Evolutionary conservation across 1,140 invertebrate genomes (phyloP).

Genomic region (Formica selysi): DNA sequence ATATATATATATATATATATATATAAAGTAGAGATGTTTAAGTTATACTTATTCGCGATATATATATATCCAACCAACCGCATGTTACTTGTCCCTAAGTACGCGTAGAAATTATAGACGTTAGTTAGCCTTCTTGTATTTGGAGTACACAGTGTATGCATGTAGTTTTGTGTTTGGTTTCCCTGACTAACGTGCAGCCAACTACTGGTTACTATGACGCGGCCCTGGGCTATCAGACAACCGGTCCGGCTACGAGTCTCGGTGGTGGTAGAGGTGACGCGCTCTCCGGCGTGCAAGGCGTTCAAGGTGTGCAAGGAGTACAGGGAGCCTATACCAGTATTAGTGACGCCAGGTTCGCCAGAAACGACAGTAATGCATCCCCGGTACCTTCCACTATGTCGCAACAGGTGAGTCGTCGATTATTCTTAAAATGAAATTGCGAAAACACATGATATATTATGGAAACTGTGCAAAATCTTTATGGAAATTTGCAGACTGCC

Average conservation of each 20-base stretch:
- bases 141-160: constrained; percentile 86
- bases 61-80: constrained; percentile 50
- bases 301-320: constrained; percentile 84
- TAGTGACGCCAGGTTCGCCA: constrained; percentile 91
- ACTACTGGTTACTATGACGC: constrained; percentile 86
- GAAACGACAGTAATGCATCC: constrained; percentile 94
- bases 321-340: constrained; percentile 90
- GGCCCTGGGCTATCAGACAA: constrained; percentile 85
- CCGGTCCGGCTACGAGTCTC: constrained; percentile 85
- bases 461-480: constrained; percentile 14
- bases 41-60: neutral
- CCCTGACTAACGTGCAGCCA: constrained; percentile 86
- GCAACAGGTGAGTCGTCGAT: constrained; percentile 87
- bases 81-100: constrained; percentile 66
- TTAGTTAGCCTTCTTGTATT: constrained; percentile 81
- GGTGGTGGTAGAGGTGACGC: constrained; percentile 88
- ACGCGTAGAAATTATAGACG: constrained; percentile 69
- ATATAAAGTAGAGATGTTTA: neutral
- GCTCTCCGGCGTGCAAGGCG: constrained; percentile 89
- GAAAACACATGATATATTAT: neutral
- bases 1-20: neutral
- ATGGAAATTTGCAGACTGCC: constrained; percentile 84
- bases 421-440: neutral
- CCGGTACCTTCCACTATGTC: constrained; percentile 92
- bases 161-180: constrained; percentile 86